Evolutionary conservation across 2,888 invertebrate genomes (phyloP), one percentile per base, ranked within the genome.

Genomic region (Nipponacmea schrenckii): DNA sequence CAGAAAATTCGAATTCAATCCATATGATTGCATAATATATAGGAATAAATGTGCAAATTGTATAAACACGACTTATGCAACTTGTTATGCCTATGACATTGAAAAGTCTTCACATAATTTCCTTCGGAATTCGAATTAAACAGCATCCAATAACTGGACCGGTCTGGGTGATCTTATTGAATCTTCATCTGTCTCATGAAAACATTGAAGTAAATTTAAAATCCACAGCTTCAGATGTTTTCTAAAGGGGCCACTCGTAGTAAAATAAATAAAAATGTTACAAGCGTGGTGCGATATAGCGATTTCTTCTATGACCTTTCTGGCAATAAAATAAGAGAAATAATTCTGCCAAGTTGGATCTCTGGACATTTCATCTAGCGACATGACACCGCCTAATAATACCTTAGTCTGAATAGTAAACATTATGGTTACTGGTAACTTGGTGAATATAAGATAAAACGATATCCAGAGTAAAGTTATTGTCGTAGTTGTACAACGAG

Each of bases 261-360:
- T 69, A 44, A 79, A 79, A 74, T 83, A 84, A 44, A 85, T 80
- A 65, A 84, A 81, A n/a, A 84, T 78, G 77, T 87, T 87, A 66
- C 84, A 82, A 0, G 87, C 87, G 68, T 87, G 85, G 68, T 87
- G 86, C 0, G 87, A 86, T 64, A 85, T 79, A 2, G 86, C 85
- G 3, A 87, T 74, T 64, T 83, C 82, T 74, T 86, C 84, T 17
- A 86, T 79, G 10, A 85, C 73, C 26, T 82, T 81, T 64, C 85
- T 77, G 8, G 79, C 77, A 8, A 80, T 81, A 73, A 80, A 81
- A 75, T 83, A 87, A 8, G 75, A 70, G 31, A 87, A 77, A 69
- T 85, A 84, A 8, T 69, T 68, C 69, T 80, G 79, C 87, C 87
- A 87, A 7, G 74, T 76, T 0, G 79, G 69, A 71, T 87, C 86